Evolutionary conservation across 1,140 invertebrate genomes (phyloP).

Genomic region (Caerostris extrusa): DNA sequence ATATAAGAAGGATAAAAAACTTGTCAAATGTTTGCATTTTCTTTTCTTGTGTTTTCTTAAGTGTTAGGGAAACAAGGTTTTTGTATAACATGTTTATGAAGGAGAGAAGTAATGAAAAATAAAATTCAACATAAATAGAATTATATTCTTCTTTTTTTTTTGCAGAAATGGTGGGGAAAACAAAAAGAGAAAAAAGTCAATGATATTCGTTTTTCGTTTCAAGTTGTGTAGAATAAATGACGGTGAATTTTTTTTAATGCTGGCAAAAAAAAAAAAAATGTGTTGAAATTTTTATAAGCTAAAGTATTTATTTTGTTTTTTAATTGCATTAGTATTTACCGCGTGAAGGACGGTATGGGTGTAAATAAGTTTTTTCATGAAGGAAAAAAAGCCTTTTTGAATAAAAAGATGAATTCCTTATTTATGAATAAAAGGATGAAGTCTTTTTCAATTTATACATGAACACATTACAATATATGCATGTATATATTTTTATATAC

Average conservation of each 20-base stretch:
- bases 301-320: not conserved
- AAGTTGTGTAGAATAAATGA: not conserved
- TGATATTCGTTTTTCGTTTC: not conserved
- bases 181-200: not conserved
- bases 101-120: not conserved
- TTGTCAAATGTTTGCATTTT: not conserved
- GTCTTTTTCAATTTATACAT: too few relatives aligned
- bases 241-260: not conserved
- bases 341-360: too few relatives aligned
- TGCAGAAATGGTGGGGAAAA: not conserved
- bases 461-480: too few relatives aligned
- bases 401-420: too few relatives aligned
- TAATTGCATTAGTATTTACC: too few relatives aligned
- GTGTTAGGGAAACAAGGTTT: not conserved
- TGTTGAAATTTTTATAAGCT: not conserved
- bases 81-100: conserved; percentile 20
- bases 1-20: too few relatives aligned
- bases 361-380: too few relatives aligned
- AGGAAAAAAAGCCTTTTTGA: too few relatives aligned
- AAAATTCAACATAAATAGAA: not conserved
- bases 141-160: not conserved
- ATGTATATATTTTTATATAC: too few relatives aligned
- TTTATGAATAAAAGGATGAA: too few relatives aligned
- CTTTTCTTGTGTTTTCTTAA: conserved; percentile 13
- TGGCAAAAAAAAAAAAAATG: not conserved